Conservation (phyloP, 2,797 vertebrate species). For the Acanthis flammea region DNA sequence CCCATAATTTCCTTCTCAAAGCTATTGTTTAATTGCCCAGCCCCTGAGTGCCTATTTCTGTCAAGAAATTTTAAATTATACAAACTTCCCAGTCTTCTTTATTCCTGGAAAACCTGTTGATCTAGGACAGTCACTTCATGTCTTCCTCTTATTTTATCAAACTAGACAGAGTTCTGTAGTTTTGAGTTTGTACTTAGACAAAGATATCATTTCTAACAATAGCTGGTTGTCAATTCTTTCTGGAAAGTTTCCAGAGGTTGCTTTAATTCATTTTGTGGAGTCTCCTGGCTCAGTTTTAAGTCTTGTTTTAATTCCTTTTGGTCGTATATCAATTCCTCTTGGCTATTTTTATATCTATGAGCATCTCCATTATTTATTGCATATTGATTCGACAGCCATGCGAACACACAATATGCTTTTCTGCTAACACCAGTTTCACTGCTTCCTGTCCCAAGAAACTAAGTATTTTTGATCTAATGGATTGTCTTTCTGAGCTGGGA, state of each 20-base stretch:
- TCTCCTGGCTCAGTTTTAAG: conserved; percentile 19
- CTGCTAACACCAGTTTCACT: background rate
- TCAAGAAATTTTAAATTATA: background rate
- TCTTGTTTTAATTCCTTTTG: conserved; percentile 38
- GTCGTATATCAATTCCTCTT: conserved; percentile 18
- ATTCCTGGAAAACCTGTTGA: background rate
- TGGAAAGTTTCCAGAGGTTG: conserved; percentile 17
- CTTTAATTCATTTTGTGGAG: conserved; percentile 36
- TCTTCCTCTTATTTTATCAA: background rate
- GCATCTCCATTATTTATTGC: conserved; percentile 48
- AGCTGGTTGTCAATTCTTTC: background rate
- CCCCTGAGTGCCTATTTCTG: background rate
- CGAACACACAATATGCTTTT: background rate
- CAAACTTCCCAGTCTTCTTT: background rate
- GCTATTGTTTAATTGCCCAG: background rate
- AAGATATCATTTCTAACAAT: background rate
- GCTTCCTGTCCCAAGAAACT: conserved; percentile 11
- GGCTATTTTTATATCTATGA: conserved; percentile 31
- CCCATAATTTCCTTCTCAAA: background rate
- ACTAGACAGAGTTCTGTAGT: background rate
- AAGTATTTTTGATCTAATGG: background rate
- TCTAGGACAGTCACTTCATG: background rate
- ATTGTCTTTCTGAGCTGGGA: background rate
- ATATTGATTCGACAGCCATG: conserved; percentile 11
- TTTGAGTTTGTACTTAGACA: background rate